Evolutionary conservation across 2,113 vertebrate genomes (phyloP).

Genomic region (Globicephala melas): DNA sequence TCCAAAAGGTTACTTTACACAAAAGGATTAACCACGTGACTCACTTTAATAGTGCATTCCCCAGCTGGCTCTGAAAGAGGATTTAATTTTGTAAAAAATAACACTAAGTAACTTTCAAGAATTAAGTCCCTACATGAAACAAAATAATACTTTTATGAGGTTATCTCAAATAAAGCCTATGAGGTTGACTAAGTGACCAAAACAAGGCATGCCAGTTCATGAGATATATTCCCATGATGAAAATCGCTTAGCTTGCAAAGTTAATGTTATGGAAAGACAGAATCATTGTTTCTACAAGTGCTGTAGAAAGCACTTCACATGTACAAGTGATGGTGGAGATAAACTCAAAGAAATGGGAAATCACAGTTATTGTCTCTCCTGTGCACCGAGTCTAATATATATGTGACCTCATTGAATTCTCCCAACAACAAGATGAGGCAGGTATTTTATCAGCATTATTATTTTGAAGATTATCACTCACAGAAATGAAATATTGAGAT

Average conservation of each 20-base stretch:
- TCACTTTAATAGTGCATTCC: background rate
- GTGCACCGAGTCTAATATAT: background rate
- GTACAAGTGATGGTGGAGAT: background rate
- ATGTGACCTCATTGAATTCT: background rate
- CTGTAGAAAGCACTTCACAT: background rate
- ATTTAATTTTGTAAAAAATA: background rate
- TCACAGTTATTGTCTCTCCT: background rate
- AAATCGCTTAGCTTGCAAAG: background rate
- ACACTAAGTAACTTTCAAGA: background rate
- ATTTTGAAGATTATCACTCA: background rate
- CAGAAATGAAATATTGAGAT: background rate
- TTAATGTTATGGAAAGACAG: background rate
- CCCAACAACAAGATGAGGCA: background rate
- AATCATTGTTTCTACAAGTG: background rate
- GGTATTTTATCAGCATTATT: background rate
- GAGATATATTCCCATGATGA: background rate
- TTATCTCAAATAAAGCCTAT: conserved; percentile 7
- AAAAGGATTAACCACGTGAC: background rate
- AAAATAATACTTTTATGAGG: background rate
- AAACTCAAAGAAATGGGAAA: background rate
- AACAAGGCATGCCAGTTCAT: background rate
- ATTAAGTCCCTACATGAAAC: background rate
- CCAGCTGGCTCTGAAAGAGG: background rate
- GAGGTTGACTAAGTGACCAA: background rate
- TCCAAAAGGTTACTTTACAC: background rate